Evolutionary conservation across 2,797 vertebrate species (phyloP), one percentile per base, ranked within the genome.

Genomic region (Eurystomus glaucurus): DNA sequence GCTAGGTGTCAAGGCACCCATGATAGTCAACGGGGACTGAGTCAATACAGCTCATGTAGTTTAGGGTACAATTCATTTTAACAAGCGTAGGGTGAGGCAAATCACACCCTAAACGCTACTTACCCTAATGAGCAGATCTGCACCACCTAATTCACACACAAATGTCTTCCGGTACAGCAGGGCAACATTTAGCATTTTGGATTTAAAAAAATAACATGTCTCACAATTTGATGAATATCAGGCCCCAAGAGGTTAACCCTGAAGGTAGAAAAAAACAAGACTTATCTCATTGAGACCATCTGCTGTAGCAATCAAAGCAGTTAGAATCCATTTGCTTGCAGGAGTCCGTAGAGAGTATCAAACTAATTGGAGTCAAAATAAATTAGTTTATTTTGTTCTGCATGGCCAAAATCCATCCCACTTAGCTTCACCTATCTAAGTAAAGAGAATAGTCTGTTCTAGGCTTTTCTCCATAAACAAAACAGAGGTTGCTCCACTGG

Each of bases 371-470:
- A 93, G 62, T 68, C 28, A 80, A 94, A 96, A 94, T 79, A 95
- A 87, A 95, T 92, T 57, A 77, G 84, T 77, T 96, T 94, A 74
- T 89, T 97, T 92, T 62, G 62, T 80, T 94, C 88, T 87, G 70
- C 86, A 80, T 46, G 64, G 75, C 22, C 86, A 94, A 97, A 94
- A 94, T 60, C 20, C 71, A 82, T 71, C 20, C 88, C 39, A 54
- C 77, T 89, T 77, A 91, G 48, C 35, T 89, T 79, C 65, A 74
- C 33, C 51, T 80, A 77, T 11, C 35, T 68, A 88, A 91, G 65
- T 77, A 80, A 83, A 92, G 64, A 71, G 29, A 85, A 89, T 16
- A 91, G 71, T 25, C 35, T 46, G 35, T 87, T 52, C 70, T 54
- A 82, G n/a, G 54, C 55, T 85, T 62, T 93, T 72, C 61, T 85